Base-by-base conservation (phyloP, 64 coral and sea anemone species). In the Actinia tenebrosa region DNA sequence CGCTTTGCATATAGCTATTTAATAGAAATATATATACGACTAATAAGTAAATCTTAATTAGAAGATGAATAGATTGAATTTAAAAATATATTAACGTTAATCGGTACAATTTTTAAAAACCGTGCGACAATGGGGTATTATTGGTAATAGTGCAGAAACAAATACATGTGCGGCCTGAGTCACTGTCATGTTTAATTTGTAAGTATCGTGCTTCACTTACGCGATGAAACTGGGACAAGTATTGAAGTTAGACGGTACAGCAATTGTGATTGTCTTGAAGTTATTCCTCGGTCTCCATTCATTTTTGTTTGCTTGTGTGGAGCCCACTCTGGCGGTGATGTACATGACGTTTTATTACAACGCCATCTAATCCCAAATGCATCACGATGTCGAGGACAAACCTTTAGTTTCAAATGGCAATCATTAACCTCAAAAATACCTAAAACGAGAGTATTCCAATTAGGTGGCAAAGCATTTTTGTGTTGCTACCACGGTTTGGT, bases 361-460 rank as follows among this genome's bases (percentile, higher is more conserved):
- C 72, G 86, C 72, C 86, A 80, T 44, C 86, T 56, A 80, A 44
- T 80, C 18, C 86, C 72, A 62, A 60, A 88, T 60, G 72, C 71
- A 42, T 91, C 84, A 1, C 85, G 89, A 82, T 91, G 90, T 44
- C 78, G 43, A 60, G 86, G 86, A 79, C 86, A 87, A 7, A 87
- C 60, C 69, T 71, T 59, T 78, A 87, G 44, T 43, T 10, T 46
- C 11, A 86, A 14, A 44, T 86, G 61, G n/a, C 26, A 68, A n/a
- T 86, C 62, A 10, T 47, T n/a, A 44, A 86, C 68, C 4, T 86
- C 23, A 52, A 86, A 86, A 47, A 71, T 37, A 11, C 66, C 66
- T 71, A 27, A 23, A 71, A 25, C 19, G 7, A 71, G 25, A 7
- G 7, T 26, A 37, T 22, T n/a, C 9, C 25, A 71, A 71, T 71